These are phyloP conservation scores for Kuschelorhynchus macadamiae DNA, from an alignment of 2,888 invertebrate genomes.

Conservation along the genomic window DNA sequence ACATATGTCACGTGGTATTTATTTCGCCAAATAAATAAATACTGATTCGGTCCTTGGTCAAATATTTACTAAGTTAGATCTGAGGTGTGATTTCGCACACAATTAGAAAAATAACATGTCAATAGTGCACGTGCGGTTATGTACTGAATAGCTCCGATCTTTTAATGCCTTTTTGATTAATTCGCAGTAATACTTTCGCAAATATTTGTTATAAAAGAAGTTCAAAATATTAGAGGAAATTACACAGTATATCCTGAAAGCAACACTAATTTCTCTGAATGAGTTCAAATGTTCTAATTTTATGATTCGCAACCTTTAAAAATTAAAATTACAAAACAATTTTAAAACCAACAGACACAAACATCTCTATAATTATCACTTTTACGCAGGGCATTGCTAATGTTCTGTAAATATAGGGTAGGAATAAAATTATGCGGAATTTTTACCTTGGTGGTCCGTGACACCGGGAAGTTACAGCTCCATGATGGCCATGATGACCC, in stretches of 20 bases:
- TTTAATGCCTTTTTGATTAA: too few species aligned
- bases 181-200: too few species aligned
- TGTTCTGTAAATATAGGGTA: slow-evolving; percentile 20
- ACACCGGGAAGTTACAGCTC: slow-evolving; percentile 64
- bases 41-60: not conserved
- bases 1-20: too few species aligned
- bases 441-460: slow-evolving; percentile 67
- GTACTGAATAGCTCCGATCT: too few species aligned
- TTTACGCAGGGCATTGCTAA: slow-evolving; percentile 19
- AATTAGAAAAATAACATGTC: slow-evolving; percentile 17
- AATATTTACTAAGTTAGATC: slow-evolving; percentile 13
- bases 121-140: slow-evolving; percentile 1
- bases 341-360: slow-evolving; percentile 13
- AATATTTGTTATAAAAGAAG: too few species aligned
- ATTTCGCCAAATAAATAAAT: not conserved
- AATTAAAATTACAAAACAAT: too few species aligned
- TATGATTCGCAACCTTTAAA: too few species aligned
- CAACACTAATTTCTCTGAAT: too few species aligned
- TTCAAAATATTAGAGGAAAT: too few species aligned
- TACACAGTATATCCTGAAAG: too few species aligned
- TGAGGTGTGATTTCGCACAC: slow-evolving; percentile 19
- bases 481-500: slow-evolving; percentile 66
- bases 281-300: too few species aligned
- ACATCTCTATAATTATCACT: slow-evolving; percentile 30
- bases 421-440: too few species aligned